Percentiles rank a stretch among this genome's conserved stretches.
Evolutionary conservation across 2,888 invertebrate genomes (phyloP).

Genomic region (Drosophila acutilabella): DNA sequence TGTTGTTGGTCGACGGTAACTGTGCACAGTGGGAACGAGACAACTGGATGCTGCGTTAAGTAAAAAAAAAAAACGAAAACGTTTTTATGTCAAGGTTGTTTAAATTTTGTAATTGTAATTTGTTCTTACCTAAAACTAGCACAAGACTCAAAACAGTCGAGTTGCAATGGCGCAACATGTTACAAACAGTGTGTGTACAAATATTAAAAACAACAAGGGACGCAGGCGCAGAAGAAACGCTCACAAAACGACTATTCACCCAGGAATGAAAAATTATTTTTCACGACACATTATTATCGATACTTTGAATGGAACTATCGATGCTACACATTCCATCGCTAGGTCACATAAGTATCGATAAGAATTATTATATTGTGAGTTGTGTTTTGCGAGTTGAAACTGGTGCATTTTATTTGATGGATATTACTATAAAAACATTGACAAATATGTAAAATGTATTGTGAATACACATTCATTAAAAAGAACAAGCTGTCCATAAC

Average conservation of each 20-base stretch:
- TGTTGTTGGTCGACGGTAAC: conserved; percentile 48
- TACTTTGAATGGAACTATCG: conserved; percentile 12
- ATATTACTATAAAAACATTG: conserved; percentile 66
- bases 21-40: conserved; percentile 51
- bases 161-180: conserved; percentile 57
- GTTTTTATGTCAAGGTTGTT: background rate
- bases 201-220: conserved; percentile 26
- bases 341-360: conserved; percentile 39
- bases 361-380: conserved; percentile 33
- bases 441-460: conserved; percentile 53
- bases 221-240: conserved; percentile 55
- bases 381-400: conserved; percentile 52
- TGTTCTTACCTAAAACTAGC: conserved; percentile 64
- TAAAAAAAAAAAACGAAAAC: background rate
- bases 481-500: conserved; percentile 17
- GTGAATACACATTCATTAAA: conserved; percentile 16
- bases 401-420: conserved; percentile 58
- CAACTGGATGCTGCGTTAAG: conserved; percentile 55
- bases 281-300: conserved; percentile 30
- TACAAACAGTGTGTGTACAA: conserved; percentile 31
- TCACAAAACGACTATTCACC: conserved; percentile 36
- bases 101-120: background rate
- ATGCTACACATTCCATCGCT: conserved; percentile 22
- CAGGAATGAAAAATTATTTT: conserved; percentile 32
- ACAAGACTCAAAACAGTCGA: conserved; percentile 45